Evolutionary conservation across 2,888 invertebrate genomes (phyloP).

Genomic region (Agrypnus murinus): DNA sequence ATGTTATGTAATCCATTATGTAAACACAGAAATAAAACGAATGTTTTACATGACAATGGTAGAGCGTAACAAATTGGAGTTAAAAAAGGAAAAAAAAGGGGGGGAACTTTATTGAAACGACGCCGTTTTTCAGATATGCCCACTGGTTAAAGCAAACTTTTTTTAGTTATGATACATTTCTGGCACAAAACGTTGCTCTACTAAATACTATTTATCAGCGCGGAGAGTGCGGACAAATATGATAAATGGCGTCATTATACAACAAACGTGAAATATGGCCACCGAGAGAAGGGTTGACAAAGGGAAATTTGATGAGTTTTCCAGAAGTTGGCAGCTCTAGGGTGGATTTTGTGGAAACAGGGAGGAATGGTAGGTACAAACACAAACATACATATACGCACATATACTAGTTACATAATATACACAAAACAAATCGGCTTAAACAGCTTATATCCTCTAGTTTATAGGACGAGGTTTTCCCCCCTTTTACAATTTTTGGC

Average conservation of each 20-base stretch:
- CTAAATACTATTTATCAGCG: slow-evolving; percentile 56
- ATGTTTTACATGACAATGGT: slow-evolving; percentile 9
- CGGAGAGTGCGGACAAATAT: slow-evolving; percentile 53
- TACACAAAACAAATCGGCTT: slow-evolving; percentile 33
- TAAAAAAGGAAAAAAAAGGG: not conserved
- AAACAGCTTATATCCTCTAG: slow-evolving; percentile 18
- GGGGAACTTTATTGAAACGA: slow-evolving; percentile 29
- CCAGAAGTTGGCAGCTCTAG: slow-evolving; percentile 29
- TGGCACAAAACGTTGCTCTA: slow-evolving; percentile 27
- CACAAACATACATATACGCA: slow-evolving; percentile 11
- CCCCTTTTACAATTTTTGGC: not conserved
- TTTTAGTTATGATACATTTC: slow-evolving; percentile 32
- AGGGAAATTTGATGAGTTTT: slow-evolving; percentile 54
- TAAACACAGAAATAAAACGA: not conserved
- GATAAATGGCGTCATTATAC: slow-evolving; percentile 61
- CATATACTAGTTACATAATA: slow-evolving; percentile 34
- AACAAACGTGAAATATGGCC: slow-evolving; percentile 60
- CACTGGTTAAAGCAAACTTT: not conserved
- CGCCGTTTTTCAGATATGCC: slow-evolving; percentile 23
- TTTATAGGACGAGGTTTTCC: slow-evolving; percentile 17
- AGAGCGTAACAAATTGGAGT: slow-evolving; percentile 12
- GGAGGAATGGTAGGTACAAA: not conserved
- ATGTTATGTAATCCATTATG: no score
- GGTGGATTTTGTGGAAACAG: slow-evolving; percentile 9
- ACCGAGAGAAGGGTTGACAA: slow-evolving; percentile 55